Evolutionary conservation across 1,140 invertebrate genomes (phyloP).

Genomic region (Heliconius hermathena): DNA sequence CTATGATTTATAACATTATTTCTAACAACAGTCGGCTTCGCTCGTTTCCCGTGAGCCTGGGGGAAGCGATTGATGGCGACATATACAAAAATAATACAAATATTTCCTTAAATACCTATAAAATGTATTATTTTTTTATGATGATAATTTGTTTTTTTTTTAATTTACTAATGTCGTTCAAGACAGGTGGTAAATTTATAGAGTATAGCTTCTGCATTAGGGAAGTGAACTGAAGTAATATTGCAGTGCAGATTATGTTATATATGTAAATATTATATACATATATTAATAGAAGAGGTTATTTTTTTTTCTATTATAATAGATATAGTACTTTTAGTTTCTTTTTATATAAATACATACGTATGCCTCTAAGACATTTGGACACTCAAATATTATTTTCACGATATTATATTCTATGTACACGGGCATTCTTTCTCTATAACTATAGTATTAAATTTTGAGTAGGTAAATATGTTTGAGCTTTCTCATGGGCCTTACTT

Average conservation of each 20-base stretch:
- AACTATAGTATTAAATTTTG: neutral
- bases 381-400: conserved; percentile 19
- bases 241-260: neutral
- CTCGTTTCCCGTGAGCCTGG: conserved; percentile 60
- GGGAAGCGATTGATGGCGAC: conserved; percentile 45
- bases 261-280: conserved; percentile 8
- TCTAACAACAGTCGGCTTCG: conserved; percentile 50
- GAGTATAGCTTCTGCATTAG: neutral
- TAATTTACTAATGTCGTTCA: neutral
- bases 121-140: neutral
- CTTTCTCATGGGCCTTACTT: neutral
- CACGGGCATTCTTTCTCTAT: conserved; percentile 11
- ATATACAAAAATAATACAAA: conserved; percentile 72
- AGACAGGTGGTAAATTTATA: neutral
- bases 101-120: conserved; percentile 41
- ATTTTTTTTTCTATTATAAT: neutral
- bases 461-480: conserved; percentile 6
- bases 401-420: conserved; percentile 18
- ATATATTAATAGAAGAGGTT: conserved; percentile 5
- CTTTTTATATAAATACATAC: conserved; percentile 12
- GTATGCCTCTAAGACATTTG: conserved; percentile 12
- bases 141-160: neutral
- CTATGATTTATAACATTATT: conserved; percentile 49
- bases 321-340: conserved; percentile 1
- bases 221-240: conserved; percentile 18